Percentiles rank a stretch among this genome's conserved stretches.
These are phyloP conservation scores for Caretta caretta DNA, from an alignment of 2,113 vertebrate genomes.

Conservation along the genomic window DNA sequence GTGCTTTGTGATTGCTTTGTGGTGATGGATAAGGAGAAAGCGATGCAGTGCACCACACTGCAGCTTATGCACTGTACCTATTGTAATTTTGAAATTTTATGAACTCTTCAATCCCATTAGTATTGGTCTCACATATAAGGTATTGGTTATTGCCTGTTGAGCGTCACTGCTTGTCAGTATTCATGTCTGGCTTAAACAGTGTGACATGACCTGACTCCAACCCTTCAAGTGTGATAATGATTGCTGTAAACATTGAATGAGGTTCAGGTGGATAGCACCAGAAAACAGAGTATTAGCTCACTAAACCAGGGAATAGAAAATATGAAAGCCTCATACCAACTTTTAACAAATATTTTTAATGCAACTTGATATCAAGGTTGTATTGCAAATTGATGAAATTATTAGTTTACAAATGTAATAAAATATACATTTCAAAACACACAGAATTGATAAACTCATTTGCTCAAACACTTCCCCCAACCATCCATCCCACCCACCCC, in stretches of 20 bases:
- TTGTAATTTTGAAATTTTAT: no score
- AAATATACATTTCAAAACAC: not conserved
- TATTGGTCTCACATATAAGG: no score
- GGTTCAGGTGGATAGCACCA: not conserved
- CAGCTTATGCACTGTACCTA: no score
- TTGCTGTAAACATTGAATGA: constrained; percentile 29
- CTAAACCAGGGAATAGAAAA: constrained; percentile 6
- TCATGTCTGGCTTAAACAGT: not conserved
- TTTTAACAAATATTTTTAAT: not conserved
- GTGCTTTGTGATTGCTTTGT: no score
- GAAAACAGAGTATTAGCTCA: not conserved
- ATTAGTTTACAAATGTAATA: not conserved
- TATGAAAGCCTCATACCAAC: not conserved
- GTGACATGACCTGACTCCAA: not conserved
- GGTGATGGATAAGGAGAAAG: no score
- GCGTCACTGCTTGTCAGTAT: not conserved
- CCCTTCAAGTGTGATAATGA: not conserved
- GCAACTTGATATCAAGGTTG: not conserved
- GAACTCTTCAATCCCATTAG: no score
- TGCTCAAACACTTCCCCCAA: constrained; percentile 29
- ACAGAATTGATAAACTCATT: constrained; percentile 22
- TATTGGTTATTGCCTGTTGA: no score
- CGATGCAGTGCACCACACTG: no score
- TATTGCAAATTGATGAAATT: not conserved
- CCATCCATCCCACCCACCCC: constrained; percentile 8